Evolutionary conservation across 1,140 invertebrate species (phyloP), one percentile per base, ranked within the genome.

Genomic region (Hesperophylax magnus): DNA sequence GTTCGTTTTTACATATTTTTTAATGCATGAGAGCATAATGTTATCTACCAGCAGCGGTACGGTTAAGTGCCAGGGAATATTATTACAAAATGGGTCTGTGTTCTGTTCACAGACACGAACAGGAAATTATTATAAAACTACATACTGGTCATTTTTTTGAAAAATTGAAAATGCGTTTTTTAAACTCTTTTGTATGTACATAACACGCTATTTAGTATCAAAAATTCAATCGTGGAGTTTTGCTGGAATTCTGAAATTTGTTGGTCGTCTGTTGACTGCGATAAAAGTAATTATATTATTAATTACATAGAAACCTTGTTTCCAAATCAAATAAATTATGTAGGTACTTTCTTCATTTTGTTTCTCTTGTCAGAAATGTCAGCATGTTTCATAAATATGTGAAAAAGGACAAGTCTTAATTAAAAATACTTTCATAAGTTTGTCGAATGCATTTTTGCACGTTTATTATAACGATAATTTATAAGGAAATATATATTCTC

Each of bases 391-490:
- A 47, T 2, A 27, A 27, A 27, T 14, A 14, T 47, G 39, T 47
- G 39, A 47, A 14, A 47, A 14, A 47, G 39, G 39, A 47, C 0
- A 47, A 47, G 9, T 58, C n/a, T 18, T 18, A 58, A 58, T 58
- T 22, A 58, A 58, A n/a, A 58, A 58, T 18, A 18, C 56, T 47
- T 7, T 31, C 18, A 71, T 71, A 4, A 71, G 39, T 71, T 71
- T 71, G 67, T 71, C 47, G 18, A 22, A 71, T 71, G 67, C 67
- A 53, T 14, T 47, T 11, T 14, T 69, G 67, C 67, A 71, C 17
- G 47, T 71, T 71, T 47, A 47, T 75, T 39, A 74, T 75, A 75
- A 75, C 53, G 71, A 75, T 75, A 58, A n/a, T 71, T 71, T 71
- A 71, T 75, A 58, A 75, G 52, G 71, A 75, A 75, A 75, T 58